Base-by-base conservation (phyloP, 1,140 invertebrate genomes). In the Aricia agestis region DNA sequence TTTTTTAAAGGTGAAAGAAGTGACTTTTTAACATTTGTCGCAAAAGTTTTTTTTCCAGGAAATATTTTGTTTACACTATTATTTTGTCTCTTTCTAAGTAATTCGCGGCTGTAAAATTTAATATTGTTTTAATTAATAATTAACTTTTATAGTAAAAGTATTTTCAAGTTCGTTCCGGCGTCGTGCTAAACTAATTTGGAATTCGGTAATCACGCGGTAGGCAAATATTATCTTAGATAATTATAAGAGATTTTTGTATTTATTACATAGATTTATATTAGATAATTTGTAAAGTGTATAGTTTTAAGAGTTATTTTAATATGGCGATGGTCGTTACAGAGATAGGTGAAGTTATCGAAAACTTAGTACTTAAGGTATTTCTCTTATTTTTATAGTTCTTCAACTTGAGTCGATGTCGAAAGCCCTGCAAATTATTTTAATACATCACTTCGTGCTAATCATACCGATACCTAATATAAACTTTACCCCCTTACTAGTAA, bases 251-350 rank as follows among this genome's bases (percentile, higher is more conserved):
- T 90, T 89, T 89, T 90, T 91, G 89, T 91, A 91, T 91, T 91
- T 91, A 91, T 91, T 91, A 85, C 75, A 90, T 91, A 91, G 87
- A 89, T 82, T 89, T 90, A 91, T 91, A 91, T 87, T 91, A 90
- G 89, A 78, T 90, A 89, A 90, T 85, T 90, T 90, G 87, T 90
- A 91, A 89, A 90, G 83, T 89, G 82, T 82, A 77, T 90, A 89
- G 85, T 59, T 82, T 77, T 89, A 89, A 89, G 85, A 78, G 82
- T 83, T 90, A 84, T 87, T 88, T 84, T 81, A 85, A 85, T 87
- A 91, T 91, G 89, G 89, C 87, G 82, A 86, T 89, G 82, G 87
- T 91, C 86, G 85, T 90, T 84, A 80, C 82, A 76, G 68, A 70
- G 63, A 81, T 83, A 81, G 74, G 79, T 79, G 78, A 83, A 77